Evolutionary conservation across 2,797 vertebrate genomes (phyloP), one percentile per base, ranked within the genome.

Genomic region (Amazonetta brasiliensis): DNA sequence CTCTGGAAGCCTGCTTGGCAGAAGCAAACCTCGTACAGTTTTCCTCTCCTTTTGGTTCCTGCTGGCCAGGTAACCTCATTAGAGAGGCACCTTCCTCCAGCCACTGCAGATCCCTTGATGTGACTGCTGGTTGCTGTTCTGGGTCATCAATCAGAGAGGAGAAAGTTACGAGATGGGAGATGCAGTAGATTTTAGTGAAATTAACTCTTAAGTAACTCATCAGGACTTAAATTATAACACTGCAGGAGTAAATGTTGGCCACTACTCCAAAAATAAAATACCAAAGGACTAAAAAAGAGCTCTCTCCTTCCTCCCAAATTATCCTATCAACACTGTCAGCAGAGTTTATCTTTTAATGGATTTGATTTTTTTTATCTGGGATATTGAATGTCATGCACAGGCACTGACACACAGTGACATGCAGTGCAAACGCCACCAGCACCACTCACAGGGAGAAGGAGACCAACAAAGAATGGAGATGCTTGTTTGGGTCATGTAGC

Each of bases 31-130:
- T 46, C 3, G 21, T 22, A 46, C 21, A 46, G 21, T 22, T 46
- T 46, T 46, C 46, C 20, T 18, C 33, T 87, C 11, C 3, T 68
- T 62, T 85, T 0, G 1, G 46, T 41, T 20, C 3, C 14, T 28
- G 10, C 7, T 5, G 18, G 44, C 48, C 91, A 59, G 52, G 60
- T 21, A 26, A 18, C 33, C 60, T 83, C 31, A 22, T 39, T 20
- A 83, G 50, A 72, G 59, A 33, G 28, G 26, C 15, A 17, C 2
- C 35, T 72, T 44, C 28, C 37, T 74, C 46, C 46, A 19, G 4
- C 14, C 54, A 3, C 25, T 28, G 25, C 56, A 63, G 41, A 23
- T n/a, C 60, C n/a, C 43, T 71, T 0, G 0, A 6, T 0, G 0
- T 64, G 46, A 6, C 18, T 31, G 9, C 22, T 77, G 28, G 30